These are phyloP conservation scores for Drosophila atripex DNA, from an alignment of 2,888 invertebrate species.

Conservation along the genomic window DNA sequence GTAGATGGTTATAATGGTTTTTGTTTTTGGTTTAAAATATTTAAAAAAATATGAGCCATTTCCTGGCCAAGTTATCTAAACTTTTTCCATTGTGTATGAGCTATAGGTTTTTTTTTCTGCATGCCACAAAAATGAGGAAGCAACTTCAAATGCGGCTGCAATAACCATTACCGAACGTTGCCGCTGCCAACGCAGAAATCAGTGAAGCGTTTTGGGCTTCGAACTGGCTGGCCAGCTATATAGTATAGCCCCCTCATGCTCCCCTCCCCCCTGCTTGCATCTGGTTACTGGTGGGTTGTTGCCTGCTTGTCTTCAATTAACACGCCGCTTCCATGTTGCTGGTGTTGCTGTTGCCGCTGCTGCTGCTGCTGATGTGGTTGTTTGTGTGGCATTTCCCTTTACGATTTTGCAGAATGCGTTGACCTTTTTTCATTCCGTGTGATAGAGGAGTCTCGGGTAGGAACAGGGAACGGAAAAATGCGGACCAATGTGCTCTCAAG, in stretches of 20 bases:
- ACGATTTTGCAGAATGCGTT: constrained; percentile 68
- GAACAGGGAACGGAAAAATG: background rate
- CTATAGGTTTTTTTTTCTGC: constrained; percentile 46
- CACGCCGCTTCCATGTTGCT: constrained; percentile 74
- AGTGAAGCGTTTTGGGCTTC: constrained; percentile 66
- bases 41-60: too few species aligned
- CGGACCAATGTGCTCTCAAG: constrained; percentile 66
- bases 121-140: constrained; percentile 76
- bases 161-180: constrained; percentile 35
- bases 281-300: constrained; percentile 31
- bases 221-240: constrained; percentile 43
- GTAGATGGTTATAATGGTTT: too few species aligned
- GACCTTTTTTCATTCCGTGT: constrained; percentile 57
- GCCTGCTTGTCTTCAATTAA: constrained; percentile 78
- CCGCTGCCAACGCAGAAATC: constrained; percentile 54
- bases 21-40: too few species aligned
- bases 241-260: background rate
- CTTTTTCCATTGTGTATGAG: constrained; percentile 55
- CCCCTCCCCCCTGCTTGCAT: background rate
- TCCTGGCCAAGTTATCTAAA: constrained; percentile 8
- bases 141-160: constrained; percentile 47
- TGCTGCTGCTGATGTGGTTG: constrained; percentile 34
- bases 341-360: too few species aligned
- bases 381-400: constrained; percentile 77
- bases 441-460: constrained; percentile 3